Evolutionary conservation across 2,888 invertebrate genomes (phyloP).

Genomic region (Myathropa florea): DNA sequence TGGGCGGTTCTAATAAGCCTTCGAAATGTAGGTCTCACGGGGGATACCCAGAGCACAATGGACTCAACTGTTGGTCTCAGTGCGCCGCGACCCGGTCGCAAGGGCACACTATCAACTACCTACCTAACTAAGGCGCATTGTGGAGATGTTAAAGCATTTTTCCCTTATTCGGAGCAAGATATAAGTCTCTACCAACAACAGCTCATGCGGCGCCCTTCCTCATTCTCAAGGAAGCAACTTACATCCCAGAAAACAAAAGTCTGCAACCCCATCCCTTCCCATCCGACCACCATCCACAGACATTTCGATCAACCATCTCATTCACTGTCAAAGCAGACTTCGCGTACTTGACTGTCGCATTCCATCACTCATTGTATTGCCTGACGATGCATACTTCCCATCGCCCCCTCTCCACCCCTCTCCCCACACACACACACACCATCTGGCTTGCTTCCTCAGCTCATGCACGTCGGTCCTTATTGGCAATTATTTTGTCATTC

Average conservation of each 20-base stretch:
- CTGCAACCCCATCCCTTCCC: neutral
- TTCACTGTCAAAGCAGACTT: neutral
- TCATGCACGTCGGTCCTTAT: slow-evolving; percentile 53
- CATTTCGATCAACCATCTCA: neutral
- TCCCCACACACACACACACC: neutral
- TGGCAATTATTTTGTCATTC: slow-evolving; percentile 69
- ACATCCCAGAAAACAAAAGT: neutral
- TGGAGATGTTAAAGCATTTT: no score
- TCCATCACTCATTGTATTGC: neutral
- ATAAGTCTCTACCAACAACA: no score
- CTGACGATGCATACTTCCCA: neutral
- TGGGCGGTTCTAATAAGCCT: no score
- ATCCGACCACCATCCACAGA: neutral
- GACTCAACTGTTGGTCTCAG: no score
- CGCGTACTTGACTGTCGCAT: neutral
- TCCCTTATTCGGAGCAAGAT: no score
- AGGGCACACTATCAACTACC: no score
- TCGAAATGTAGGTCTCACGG: no score
- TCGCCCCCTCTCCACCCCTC: neutral
- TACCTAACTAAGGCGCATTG: no score
- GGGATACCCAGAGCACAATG: no score
- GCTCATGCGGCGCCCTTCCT: no score
- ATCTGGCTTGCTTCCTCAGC: neutral
- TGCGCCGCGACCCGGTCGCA: no score
- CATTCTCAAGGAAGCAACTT: no score